Evolutionary conservation across 1,140 invertebrate species (phyloP).

Genomic region (Gryllus bimaculatus): DNA sequence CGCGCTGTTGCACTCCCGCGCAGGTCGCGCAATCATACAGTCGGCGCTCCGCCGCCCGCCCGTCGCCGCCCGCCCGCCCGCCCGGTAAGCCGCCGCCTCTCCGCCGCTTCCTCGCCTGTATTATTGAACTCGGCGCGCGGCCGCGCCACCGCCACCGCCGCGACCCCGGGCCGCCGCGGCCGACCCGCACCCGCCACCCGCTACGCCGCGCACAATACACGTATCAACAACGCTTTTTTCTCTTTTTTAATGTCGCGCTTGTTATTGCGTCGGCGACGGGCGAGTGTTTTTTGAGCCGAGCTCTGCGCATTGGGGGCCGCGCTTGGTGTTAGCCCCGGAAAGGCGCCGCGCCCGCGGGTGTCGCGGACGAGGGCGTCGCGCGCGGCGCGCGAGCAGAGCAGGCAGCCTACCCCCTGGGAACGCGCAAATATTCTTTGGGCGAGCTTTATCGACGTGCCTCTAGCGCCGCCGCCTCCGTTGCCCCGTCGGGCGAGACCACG

Average conservation of each 20-base stretch:
- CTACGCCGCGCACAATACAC: neutral
- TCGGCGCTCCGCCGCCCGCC: neutral
- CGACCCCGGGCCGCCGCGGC: too few species aligned
- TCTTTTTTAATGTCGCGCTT: neutral
- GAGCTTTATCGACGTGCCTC: neutral
- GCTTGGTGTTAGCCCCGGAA: neutral
- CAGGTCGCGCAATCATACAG: neutral
- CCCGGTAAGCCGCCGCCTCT: too few species aligned
- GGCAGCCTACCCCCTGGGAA: neutral
- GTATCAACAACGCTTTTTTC: neutral
- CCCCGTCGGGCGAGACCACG: too few species aligned
- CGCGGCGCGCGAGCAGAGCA: too few species aligned
- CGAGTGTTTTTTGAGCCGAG: neutral
- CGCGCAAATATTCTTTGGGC: neutral
- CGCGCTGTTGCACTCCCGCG: neutral
- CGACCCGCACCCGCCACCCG: too few species aligned
- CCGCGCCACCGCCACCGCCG: neutral
- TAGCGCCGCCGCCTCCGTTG: neutral
- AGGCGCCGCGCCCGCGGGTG: too few species aligned
- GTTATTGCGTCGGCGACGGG: neutral
- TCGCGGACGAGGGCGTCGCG: neutral
- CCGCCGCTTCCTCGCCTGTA: neutral
- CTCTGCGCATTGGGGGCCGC: neutral
- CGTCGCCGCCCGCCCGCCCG: too few species aligned
- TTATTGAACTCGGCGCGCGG: neutral